These are phyloP conservation scores for Chaetogeoica ovagalla DNA, from an alignment of 2,888 invertebrate genomes.

Conservation along the genomic window DNA sequence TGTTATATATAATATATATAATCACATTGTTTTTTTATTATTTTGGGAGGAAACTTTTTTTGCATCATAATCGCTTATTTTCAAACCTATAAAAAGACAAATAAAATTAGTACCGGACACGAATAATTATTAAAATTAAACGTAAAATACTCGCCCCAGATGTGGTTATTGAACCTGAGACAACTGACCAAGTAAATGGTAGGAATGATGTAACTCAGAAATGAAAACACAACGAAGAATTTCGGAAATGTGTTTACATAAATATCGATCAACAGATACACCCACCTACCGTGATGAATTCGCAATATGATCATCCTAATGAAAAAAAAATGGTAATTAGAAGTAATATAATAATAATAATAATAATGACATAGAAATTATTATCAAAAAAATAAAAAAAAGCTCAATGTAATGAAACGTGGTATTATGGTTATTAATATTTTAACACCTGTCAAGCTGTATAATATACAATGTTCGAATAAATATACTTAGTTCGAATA, in stretches of 20 bases:
- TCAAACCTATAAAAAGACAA: conserved; percentile 26
- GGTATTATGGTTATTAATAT: too few species aligned
- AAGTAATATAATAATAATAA: too few species aligned
- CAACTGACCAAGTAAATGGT: conserved; percentile 15
- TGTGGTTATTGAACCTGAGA: conserved; percentile 18
- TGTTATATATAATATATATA: too few species aligned
- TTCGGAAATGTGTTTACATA: conserved; percentile 26
- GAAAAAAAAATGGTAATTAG: too few species aligned
- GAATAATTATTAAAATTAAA: background rate
- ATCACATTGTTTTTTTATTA: too few species aligned
- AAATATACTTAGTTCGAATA: too few species aligned
- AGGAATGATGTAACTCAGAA: conserved; percentile 36
- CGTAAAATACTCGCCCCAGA: conserved; percentile 29
- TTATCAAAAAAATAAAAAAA: too few species aligned
- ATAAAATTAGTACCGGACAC: background rate
- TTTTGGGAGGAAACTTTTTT: too few species aligned
- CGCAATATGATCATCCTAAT: conserved; percentile 19
- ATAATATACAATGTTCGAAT: too few species aligned
- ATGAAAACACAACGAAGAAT: conserved; percentile 32
- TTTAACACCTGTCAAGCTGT: too few species aligned
- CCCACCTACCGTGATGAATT: conserved; percentile 37
- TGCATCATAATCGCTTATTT: background rate
- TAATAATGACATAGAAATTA: too few species aligned
- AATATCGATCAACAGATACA: conserved; percentile 27
- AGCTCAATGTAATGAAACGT: too few species aligned